Base-by-base conservation (phyloP, 2,888 invertebrate genomes). In the Idaea biselata region DNA sequence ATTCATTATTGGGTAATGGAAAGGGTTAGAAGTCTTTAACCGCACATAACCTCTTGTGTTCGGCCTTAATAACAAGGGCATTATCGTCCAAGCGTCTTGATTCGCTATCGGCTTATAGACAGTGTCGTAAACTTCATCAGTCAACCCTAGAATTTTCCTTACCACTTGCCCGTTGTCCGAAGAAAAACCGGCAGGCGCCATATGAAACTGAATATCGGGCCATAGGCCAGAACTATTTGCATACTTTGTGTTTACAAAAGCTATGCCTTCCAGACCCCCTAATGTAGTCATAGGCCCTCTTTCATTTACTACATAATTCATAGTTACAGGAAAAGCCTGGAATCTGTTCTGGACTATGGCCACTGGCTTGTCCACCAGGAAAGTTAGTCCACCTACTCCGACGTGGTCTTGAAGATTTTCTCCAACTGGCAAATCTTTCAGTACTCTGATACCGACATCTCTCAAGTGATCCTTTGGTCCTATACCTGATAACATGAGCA, bases 121-220 rank as follows among this genome's bases (percentile, higher is more conserved):
- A 0, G 95, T 94, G 75, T 97, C 94, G 80, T 97, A 97, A 0
- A 97, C 83, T 61, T 95, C 94, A 65, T 97, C 97, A 55, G 96
- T 97, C 0, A 97, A 84, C 0, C 97, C 97, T 32, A 97, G 85
- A 31, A 97, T 96, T 89, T 97, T 95, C 81, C 95, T 90, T 0
- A 96, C 95, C 78, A 97, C 92, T 60, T 94, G 94, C 0, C 96
- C 96, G 62, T 94, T 95, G 78, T 97, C 97, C 0, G 97, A 97
- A 64, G 96, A 96, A 55, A 97, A 95, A 0, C 96, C 97, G 0
- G 98, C 97, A 0, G 98, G 97, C 1, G 97, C 97, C 96, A 98
- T 97, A 78, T 98, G 98, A 75, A 98, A 97, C 76, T 98, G 97
- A 58, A 98, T 95, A 75, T 98, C 98, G 0, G 98, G 98, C 94